Evolutionary conservation across 2,797 vertebrate genomes (phyloP).

Genomic region (Hyperoplus lanceolatus): DNA sequence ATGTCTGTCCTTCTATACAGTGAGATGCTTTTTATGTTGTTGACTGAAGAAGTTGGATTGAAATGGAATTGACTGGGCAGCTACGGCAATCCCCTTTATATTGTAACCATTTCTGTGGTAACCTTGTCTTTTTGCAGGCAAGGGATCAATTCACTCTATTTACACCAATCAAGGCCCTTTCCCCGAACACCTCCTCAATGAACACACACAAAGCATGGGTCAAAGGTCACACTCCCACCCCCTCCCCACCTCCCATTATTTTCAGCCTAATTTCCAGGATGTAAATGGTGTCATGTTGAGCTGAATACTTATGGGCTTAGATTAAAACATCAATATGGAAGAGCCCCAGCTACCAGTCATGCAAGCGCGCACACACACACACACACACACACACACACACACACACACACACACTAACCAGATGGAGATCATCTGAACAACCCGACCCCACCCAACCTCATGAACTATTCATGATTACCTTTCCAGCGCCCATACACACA

Average conservation of each 20-base stretch:
- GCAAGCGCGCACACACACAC: slow-evolving; percentile 10
- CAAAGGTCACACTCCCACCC: slow-evolving; percentile 63
- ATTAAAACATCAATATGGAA: slow-evolving; percentile 73
- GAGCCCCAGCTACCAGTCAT: slow-evolving; percentile 18
- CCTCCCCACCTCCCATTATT: slow-evolving; percentile 58
- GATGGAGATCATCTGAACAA: slow-evolving; percentile 75
- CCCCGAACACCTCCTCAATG: slow-evolving; percentile 14
- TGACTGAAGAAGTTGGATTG: slow-evolving; percentile 37
- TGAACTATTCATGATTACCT: slow-evolving; percentile 90
- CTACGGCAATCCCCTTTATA: slow-evolving; percentile 43
- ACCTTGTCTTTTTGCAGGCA: slow-evolving; percentile 30
- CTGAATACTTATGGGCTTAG: slow-evolving; percentile 65
- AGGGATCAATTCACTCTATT: slow-evolving; percentile 42
- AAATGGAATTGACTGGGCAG: slow-evolving; percentile 39
- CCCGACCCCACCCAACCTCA: slow-evolving; percentile 74
- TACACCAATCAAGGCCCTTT: slow-evolving; percentile 47
- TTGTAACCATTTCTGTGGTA: slow-evolving; percentile 47
- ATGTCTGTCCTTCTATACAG: slow-evolving; percentile 24
- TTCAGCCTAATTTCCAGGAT: slow-evolving; percentile 68
- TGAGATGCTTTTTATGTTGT: background rate
- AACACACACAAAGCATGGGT: slow-evolving; percentile 44
- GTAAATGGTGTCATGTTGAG: slow-evolving; percentile 64
- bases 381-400: slow-evolving; percentile 17
- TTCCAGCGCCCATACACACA: slow-evolving; percentile 48
- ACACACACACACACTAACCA: slow-evolving; percentile 53